phyloP scores from a whole-genome alignment of 2,888 invertebrate species.

The Drosophila formosana region DNA sequence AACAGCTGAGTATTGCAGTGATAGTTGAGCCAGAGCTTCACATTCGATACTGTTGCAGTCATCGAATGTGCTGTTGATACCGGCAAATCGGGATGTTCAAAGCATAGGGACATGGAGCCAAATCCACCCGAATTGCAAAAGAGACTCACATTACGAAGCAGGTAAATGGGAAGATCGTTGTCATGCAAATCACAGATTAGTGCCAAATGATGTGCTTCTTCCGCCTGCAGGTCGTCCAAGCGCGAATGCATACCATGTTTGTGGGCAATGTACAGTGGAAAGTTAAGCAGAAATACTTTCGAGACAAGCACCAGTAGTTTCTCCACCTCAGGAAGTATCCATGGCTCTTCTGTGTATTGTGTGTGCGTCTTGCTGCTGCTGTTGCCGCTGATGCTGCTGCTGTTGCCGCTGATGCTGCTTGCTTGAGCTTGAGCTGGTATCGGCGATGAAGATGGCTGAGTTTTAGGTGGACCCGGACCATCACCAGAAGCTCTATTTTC shows the following conservation, averaged over 20 bases:
- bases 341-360: conserved; percentile 85
- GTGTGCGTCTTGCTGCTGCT: conserved; percentile 56
- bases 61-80: conserved; percentile 96
- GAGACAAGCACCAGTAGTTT: conserved; percentile 94
- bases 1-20: conserved; percentile 95
- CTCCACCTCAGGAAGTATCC: conserved; percentile 94
- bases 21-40: conserved; percentile 97
- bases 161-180: conserved; percentile 95
- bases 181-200: conserved; percentile 95
- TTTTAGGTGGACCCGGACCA: conserved; percentile 60
- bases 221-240: conserved; percentile 92
- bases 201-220: conserved; percentile 88
- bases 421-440: conserved; percentile 21
- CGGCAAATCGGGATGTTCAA: conserved; percentile 92
- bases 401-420: conserved; percentile 18
- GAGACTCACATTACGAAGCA: conserved; percentile 95
- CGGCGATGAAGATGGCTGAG: conserved; percentile 36
- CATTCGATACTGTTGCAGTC: conserved; percentile 95
- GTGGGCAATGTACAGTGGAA: conserved; percentile 94
- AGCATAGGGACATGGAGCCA: conserved; percentile 94
- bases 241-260: conserved; percentile 93
- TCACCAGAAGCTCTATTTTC: conserved; percentile 63
- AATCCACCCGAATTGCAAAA: conserved; percentile 97
- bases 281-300: conserved; percentile 95
- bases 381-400: conserved; percentile 18